Percentiles rank a stretch among this genome's conserved stretches.
These are phyloP conservation scores for Morpho achilles DNA, from an alignment of 2,888 invertebrate genomes.

Conservation along the genomic window DNA sequence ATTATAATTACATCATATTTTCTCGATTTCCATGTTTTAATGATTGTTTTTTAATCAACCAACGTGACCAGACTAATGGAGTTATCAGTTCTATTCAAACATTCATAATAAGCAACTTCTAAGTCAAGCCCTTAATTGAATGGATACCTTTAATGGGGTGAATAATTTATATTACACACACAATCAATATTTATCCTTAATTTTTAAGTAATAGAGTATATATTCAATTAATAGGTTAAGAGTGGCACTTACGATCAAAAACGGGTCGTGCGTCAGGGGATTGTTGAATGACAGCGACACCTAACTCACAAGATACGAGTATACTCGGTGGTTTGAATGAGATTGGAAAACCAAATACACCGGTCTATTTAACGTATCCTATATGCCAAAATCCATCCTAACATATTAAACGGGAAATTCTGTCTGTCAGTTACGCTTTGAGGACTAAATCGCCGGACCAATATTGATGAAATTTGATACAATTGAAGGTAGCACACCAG, in stretches of 20 bases:
- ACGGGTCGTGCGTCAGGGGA: conserved; percentile 31
- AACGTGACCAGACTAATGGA: conserved; percentile 34
- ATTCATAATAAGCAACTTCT: conserved; percentile 37
- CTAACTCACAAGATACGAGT: conserved; percentile 14
- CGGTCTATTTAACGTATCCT: neutral
- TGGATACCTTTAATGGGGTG: conserved; percentile 45
- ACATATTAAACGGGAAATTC: too few species aligned
- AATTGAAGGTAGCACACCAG: too few species aligned
- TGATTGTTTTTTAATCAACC: conserved; percentile 17
- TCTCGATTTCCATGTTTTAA: neutral
- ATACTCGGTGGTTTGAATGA: conserved; percentile 6
- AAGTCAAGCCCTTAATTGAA: conserved; percentile 53
- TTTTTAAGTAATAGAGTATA: conserved; percentile 22
- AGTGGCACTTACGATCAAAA: conserved; percentile 38
- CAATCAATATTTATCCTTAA: conserved; percentile 36
- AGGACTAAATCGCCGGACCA: too few species aligned
- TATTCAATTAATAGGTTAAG: conserved; percentile 31
- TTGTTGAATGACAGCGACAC: conserved; percentile 28
- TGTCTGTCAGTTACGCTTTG: too few species aligned
- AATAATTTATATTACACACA: conserved; percentile 38
- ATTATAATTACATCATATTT: too few species aligned
- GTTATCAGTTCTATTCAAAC: conserved; percentile 38
- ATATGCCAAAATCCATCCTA: too few species aligned
- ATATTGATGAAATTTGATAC: too few species aligned
- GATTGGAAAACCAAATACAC: conserved; percentile 9